A percentile compares a stretch with the other conserved stretches of the same genome.
phyloP scores from a whole-genome alignment of 23 tunicate genomes.

The Diplosoma virens region DNA sequence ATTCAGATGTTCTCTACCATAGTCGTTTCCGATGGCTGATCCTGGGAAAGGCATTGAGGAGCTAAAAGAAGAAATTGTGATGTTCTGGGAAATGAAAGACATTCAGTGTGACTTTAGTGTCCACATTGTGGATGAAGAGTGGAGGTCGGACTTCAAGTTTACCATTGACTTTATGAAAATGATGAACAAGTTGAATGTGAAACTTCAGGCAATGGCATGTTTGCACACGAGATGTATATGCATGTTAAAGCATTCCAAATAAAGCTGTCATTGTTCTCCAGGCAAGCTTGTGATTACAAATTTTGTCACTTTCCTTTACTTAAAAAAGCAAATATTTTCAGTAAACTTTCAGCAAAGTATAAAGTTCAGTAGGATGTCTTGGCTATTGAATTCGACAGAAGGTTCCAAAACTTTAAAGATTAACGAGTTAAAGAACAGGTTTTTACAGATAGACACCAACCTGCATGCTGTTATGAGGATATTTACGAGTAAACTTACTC shows the following conservation, averaged over 20 bases:
- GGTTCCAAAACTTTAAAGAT: conserved; percentile 32
- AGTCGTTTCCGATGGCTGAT: conserved; percentile 47
- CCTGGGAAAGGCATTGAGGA: conserved; percentile 41
- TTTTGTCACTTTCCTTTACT: conserved; percentile 36
- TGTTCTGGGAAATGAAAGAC: conserved; percentile 40
- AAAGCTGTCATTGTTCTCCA: conserved; percentile 39
- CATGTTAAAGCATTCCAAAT: conserved; percentile 33
- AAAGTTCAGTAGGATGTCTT: conserved; percentile 29
- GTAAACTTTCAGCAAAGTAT: conserved; percentile 32
- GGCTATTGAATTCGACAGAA: conserved; percentile 29
- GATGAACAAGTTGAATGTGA: conserved; percentile 32
- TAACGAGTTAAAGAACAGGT: conserved; percentile 27
- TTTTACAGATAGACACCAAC: conserved; percentile 14
- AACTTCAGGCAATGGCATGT: conserved; percentile 41
- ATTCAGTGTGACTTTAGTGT: conserved; percentile 36
- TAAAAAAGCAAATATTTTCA: conserved; percentile 21
- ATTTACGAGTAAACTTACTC: conserved; percentile 27
- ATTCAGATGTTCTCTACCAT: conserved; percentile 45
- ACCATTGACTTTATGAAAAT: conserved; percentile 35
- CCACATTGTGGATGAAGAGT: conserved; percentile 42
- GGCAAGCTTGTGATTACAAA: conserved; percentile 19
- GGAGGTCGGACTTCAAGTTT: conserved; percentile 45
- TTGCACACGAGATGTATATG: conserved; percentile 37
- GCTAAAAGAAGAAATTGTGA: conserved; percentile 45
- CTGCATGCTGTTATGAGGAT: conserved; percentile 19